A percentile compares a stretch with the other conserved stretches of the same genome.
phyloP scores from a whole-genome alignment of 2,888 invertebrate species.

The Malthinus seriepunctatus region DNA sequence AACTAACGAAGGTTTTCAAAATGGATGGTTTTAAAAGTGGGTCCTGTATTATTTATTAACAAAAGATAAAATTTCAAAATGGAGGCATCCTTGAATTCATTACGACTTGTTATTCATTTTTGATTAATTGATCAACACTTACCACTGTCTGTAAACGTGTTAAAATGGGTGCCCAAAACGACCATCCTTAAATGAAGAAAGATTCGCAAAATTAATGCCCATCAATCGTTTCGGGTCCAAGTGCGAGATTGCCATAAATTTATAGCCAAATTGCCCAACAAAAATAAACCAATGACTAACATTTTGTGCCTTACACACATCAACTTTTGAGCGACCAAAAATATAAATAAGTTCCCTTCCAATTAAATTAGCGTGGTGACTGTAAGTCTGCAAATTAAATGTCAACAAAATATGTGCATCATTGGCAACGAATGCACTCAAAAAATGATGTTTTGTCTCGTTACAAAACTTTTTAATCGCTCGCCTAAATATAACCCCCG shows the following conservation, averaged over 20 bases:
- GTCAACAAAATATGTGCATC: conserved; percentile 2
- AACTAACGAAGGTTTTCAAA: too few species aligned
- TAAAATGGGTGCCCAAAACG: not conserved
- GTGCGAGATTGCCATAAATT: not conserved
- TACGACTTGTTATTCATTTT: too few species aligned
- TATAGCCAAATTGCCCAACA: not conserved
- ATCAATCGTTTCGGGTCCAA: not conserved
- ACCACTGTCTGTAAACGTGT: too few species aligned
- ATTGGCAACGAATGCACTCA: conserved; percentile 2
- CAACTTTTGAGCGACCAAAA: not conserved
- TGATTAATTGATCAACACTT: too few species aligned
- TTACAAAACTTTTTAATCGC: conserved; percentile 8
- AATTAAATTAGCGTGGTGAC: conserved; percentile 6
- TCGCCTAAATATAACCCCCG: not conserved
- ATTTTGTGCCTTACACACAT: not conserved
- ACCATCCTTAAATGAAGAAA: not conserved
- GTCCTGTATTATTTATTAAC: too few species aligned
- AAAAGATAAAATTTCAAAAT: too few species aligned
- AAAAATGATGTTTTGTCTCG: conserved; percentile 18
- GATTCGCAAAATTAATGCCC: not conserved
- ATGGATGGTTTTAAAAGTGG: too few species aligned
- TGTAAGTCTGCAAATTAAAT: conserved; percentile 1
- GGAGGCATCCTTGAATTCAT: too few species aligned
- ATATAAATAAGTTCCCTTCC: conserved; percentile 1
- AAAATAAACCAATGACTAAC: not conserved